These are phyloP conservation scores for Scolanthus callimorphus DNA, from an alignment of 92 coral and sea anemone species.

Conservation along the genomic window DNA sequence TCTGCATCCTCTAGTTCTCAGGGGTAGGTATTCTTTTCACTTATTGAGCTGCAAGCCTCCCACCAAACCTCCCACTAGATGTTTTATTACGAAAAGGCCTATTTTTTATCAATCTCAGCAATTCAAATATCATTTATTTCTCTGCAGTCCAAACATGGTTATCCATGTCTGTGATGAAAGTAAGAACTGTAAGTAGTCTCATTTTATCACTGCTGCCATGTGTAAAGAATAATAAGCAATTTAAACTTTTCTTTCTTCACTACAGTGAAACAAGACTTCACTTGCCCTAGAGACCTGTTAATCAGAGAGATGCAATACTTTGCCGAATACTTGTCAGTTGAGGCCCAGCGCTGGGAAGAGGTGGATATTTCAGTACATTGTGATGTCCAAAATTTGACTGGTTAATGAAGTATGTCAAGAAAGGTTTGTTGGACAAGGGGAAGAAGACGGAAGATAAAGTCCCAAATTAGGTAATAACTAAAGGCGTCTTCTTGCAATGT, in stretches of 20 bases:
- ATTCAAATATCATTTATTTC: neutral
- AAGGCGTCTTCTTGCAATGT: too few relatives aligned
- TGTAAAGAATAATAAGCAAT: too few relatives aligned
- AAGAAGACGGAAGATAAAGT: constrained; percentile 43
- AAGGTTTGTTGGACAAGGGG: constrained; percentile 46
- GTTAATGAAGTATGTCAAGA: constrained; percentile 97
- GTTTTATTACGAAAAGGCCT: too few relatives aligned
- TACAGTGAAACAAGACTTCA: constrained; percentile 90
- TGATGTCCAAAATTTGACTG: constrained; percentile 98
- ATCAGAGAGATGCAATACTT: constrained; percentile 93
- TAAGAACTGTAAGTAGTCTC: constrained; percentile 79
- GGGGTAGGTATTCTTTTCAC: too few relatives aligned
- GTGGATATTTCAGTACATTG: constrained; percentile 98
- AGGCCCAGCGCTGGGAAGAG: constrained; percentile 97
- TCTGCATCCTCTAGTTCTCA: too few relatives aligned
- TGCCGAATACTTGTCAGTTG: constrained; percentile 92
- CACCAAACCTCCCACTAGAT: too few relatives aligned
- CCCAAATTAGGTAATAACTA: constrained; percentile 82
- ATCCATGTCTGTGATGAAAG: constrained; percentile 99
- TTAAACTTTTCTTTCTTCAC: neutral
- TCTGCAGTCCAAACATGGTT: constrained; percentile 91
- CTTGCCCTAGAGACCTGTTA: constrained; percentile 91
- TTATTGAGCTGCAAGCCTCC: too few relatives aligned
- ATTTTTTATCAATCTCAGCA: too few relatives aligned
- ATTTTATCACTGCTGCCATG: too few relatives aligned